Conservation (phyloP, 2,888 invertebrate species). For the Lamellibrachia satsuma region DNA sequence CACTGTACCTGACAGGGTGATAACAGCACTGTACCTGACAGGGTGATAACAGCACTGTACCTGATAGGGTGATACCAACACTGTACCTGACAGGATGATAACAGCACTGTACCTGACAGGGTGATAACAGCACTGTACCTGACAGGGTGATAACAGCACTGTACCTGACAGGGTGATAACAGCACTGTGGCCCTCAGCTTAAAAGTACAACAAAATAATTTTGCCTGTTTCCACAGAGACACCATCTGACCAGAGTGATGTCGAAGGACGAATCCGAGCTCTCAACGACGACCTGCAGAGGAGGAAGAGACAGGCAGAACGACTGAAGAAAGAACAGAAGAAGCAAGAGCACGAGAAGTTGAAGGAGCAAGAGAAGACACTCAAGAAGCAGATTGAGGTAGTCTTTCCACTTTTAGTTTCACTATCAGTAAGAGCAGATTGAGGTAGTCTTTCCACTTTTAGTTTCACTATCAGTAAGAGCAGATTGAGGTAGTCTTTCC, state of each 20-base stretch:
- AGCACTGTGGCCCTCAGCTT: neutral
- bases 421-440: no score
- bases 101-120: no score
- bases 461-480: no score
- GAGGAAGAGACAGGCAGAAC: slow-evolving; percentile 67
- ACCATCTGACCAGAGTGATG: slow-evolving; percentile 68
- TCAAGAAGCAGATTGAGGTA: slow-evolving; percentile 69
- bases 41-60: no score
- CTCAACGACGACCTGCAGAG: slow-evolving; percentile 68
- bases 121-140: no score
- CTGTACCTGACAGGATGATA: no score
- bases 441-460: neutral
- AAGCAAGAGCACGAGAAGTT: slow-evolving; percentile 66
- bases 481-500: no score
- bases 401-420: neutral
- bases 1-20: no score
- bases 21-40: no score
- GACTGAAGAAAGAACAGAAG: slow-evolving; percentile 67
- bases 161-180: no score
- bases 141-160: no score
- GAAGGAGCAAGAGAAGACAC: slow-evolving; percentile 67
- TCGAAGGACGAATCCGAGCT: slow-evolving; percentile 68
- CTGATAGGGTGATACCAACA: no score
- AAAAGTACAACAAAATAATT: neutral
- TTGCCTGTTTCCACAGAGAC: neutral